Evolutionary conservation across 2,888 invertebrate species (phyloP).

Genomic region (Parnassius glacialis): DNA sequence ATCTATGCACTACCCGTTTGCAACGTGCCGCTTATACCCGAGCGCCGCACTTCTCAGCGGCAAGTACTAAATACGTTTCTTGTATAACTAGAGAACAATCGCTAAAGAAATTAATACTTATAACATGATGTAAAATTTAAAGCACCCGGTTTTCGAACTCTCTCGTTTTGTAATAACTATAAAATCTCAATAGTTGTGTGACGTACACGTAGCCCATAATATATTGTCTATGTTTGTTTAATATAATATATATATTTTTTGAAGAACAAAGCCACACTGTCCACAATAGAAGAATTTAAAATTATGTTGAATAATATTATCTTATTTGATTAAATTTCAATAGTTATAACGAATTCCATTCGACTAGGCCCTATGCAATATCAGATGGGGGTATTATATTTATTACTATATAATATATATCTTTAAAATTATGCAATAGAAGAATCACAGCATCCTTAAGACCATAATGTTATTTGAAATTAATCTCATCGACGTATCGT

Average conservation of each 20-base stretch:
- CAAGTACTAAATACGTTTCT: slow-evolving; percentile 43
- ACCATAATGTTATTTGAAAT: slow-evolving; percentile 78
- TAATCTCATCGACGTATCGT: slow-evolving; percentile 77
- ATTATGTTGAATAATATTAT: slow-evolving; percentile 69
- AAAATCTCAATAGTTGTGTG: slow-evolving; percentile 67
- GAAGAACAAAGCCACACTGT: slow-evolving; percentile 63
- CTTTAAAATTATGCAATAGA: slow-evolving; percentile 78
- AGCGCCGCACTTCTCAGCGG: slow-evolving; percentile 29
- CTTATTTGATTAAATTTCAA: slow-evolving; percentile 60
- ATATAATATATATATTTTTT: slow-evolving; percentile 44
- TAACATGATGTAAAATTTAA: slow-evolving; percentile 79
- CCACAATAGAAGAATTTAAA: slow-evolving; percentile 72
- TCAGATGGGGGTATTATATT: slow-evolving; percentile 70
- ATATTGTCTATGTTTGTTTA: slow-evolving; percentile 73
- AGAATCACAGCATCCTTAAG: slow-evolving; percentile 81
- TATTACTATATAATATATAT: slow-evolving; percentile 47
- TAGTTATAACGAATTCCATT: slow-evolving; percentile 77
- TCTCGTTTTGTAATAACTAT: slow-evolving; percentile 77
- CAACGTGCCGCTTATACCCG: slow-evolving; percentile 21
- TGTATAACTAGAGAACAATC: slow-evolving; percentile 66
- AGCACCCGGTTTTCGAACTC: slow-evolving; percentile 80
- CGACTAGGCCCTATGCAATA: slow-evolving; percentile 76
- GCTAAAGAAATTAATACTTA: slow-evolving; percentile 74
- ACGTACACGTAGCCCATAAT: slow-evolving; percentile 66
- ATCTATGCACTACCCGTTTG: slow-evolving; percentile 24